Evolutionary conservation across 2,888 invertebrate genomes (phyloP), one percentile per base, ranked within the genome.

Genomic region (Phyllotreta striolata): DNA sequence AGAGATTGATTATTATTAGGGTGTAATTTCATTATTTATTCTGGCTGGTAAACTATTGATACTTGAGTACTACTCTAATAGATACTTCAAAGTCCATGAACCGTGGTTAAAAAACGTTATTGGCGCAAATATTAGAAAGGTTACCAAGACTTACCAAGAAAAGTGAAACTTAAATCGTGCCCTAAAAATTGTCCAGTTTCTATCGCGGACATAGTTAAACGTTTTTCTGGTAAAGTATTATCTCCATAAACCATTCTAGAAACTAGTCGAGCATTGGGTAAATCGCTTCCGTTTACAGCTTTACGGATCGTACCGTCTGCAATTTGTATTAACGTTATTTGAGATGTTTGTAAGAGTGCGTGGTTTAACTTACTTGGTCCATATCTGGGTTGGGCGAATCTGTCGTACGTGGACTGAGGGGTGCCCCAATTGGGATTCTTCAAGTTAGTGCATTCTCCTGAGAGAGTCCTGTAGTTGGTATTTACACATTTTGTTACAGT

Each of bases 181-280:
- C 78, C 76, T 9, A 81, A 60, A 41, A 80, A 73, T 66, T 81
- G 81, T 7, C 80, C 81, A 72, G 76, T 80, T 62, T 76, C 75
- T 76, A 80, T 78, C 3, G 74, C 63, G 10, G 74, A 63, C 43
- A 77, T 59, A 5, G 77, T 74, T 34, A 67, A 64, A 9, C 66
- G 40, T 3, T 24, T 51, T 56, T 75, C 75, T 38, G 64, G 59
- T 1, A 57, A 41, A 14, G 71, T 58, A 24, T 67, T 63, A 13
- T 73, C 74, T 0, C 70, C 66, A 55, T 72, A 74, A 8, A 79
- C 46, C 2, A 60, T 52, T 7, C 65, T 63, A 34, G 75, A 74
- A 2, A 78, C 55, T n/a, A 65, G 37, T 41, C 78, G 61, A 6
- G 76, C 68, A 10, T 66, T 66, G 2, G 79, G 78, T 55, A 79